Base-by-base conservation (phyloP, 2,888 invertebrate species). In the Strigamia crassipes region DNA sequence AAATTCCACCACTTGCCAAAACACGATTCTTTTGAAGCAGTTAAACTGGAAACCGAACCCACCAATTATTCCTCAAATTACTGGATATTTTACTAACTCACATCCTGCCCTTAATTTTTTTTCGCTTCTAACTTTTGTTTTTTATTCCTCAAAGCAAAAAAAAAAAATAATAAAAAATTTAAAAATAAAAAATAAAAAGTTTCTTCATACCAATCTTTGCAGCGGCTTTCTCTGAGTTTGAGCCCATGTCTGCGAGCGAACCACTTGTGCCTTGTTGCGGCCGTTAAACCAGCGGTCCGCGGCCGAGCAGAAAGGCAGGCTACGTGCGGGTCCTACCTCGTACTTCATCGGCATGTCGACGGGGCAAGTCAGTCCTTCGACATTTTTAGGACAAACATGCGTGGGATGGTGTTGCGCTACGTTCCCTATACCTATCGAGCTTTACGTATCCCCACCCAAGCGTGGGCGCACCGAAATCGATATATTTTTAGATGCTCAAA, bases 321-420 rank as follows among this genome's bases (percentile, higher is more conserved):
- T 66, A 4, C 61, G 13, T 18, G 61, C 61, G 23, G 61, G 61
- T 18, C 61, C 61, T 21, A 66, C 61, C 61, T 66, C 61, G 61
- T 66, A 66, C 61, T 66, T 66, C 61, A 66, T 66, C 21, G 61
- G 61, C 61, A 66, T 66, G 61, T 66, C 18, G 12, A 10, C 61
- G 61, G 23, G 46, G 46, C 5, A 46, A 46, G 46, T 46, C 46
- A 46, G 5, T 10, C 46, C 46, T 9, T 66, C 61, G 18, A 23
- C 61, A 66, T 66, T 2, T 23, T 23, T 66, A 0, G 61, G 61
- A 66, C 18, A 66, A 66, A 66, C 61, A 66, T 66, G 61, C 18
- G 61, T 15, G 21, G 23, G 23, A 66, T 66, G 61, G 23, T 66
- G 61, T 12, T 66, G 13, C 12, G 23, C 21, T 23, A 21, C 61